Evolutionary conservation across 2,797 vertebrate species (phyloP), one percentile per base, ranked within the genome.

Genomic region (Crenuchus spilurus): DNA sequence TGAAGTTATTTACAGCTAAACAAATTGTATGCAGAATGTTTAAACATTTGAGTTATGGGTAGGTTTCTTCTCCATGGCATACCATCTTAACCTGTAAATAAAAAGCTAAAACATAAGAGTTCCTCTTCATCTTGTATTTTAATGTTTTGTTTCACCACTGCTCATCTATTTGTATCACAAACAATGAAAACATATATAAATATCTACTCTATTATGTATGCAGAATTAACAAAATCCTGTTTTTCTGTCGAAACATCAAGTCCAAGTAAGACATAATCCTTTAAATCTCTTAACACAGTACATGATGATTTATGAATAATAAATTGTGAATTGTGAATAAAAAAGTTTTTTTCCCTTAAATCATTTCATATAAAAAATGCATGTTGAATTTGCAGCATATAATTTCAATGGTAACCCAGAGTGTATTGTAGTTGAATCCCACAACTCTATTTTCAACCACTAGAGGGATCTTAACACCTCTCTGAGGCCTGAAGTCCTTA

Each of bases 271-370:
- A 68, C 4, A 65, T n/a, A 44, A 28, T 20, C 65, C 58, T 69
- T 26, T 10, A 70, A 49, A 58, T 42, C 68, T 67, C 33, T 55
- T 28, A 42, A 26, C 51, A 61, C 75, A 51, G 69, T 61, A 76
- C 70, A 60, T 46, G 28, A 62, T 54, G 24, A 33, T 42, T 7
- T 16, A 30, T 31, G 82, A 80, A 86, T 83, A 84, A 77, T n/a
- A 76, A 73, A 60, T 46, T 28, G 54, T 54, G 24, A 33, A 52
- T 7, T 16, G 35, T 31, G 82, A 80, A 86, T 83, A 84, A 77
- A 85, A 84, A 79, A 85, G 8, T 82, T 80, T 24, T 61, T 58
- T 37, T 80, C 76, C 87, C 82, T 77, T 77, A 78, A 84, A 80
- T 86, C 18, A 7, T 14, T 61, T 41, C 58, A 61, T n/a, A 44